Evolutionary conservation across 2,797 vertebrate genomes (phyloP), one percentile per base, ranked within the genome.

Genomic region (Chromis chromis): DNA sequence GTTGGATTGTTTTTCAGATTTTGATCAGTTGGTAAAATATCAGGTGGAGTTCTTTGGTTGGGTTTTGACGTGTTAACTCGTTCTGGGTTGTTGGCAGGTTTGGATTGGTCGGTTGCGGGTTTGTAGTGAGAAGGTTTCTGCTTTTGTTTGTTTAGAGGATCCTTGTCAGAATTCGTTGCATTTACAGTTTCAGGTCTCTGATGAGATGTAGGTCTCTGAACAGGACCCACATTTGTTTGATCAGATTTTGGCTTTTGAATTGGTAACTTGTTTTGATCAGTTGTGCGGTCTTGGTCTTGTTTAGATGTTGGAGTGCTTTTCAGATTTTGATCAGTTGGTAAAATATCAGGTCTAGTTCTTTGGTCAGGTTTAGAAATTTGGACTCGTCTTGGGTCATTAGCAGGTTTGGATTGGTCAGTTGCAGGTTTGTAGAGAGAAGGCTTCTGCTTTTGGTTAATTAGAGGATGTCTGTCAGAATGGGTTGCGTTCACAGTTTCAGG

Each of bases 321-420:
- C 13, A 21, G 54, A 71, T 85, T 76, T 79, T 50, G 56, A 70
- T 76, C 50, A 36, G 70, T 69, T 44, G 60, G 24, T 69, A 62
- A 59, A 76, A 52, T 44, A 46, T 79, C 70, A 65, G 75, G 46
- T 46, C 7, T 8, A 67, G 4, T 22, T 70, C 7, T 79, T 40
- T 68, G 79, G 11, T 75, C 50, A 17, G 66, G 65, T 64, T 89
- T 83, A 63, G 65, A 28, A 65, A 48, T 63, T 28, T 82, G 74
- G 9, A n/a, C 55, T 33, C 1, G 46, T 62, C 55, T 71, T 4
- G 63, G 50, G 8, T 69, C 53, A 65, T 36, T 81, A 39, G 25
- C 65, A 33, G 76, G 31, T 78, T 79, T 90, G 4, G 49, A 13
- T 68, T 25, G 80, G 16, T 67, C 46, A 1, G 25, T 25, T 25